Percentiles rank a stretch among this genome's conserved stretches.
Conservation (phyloP, 2,113 vertebrate species). For the Nicator chloris region DNA sequence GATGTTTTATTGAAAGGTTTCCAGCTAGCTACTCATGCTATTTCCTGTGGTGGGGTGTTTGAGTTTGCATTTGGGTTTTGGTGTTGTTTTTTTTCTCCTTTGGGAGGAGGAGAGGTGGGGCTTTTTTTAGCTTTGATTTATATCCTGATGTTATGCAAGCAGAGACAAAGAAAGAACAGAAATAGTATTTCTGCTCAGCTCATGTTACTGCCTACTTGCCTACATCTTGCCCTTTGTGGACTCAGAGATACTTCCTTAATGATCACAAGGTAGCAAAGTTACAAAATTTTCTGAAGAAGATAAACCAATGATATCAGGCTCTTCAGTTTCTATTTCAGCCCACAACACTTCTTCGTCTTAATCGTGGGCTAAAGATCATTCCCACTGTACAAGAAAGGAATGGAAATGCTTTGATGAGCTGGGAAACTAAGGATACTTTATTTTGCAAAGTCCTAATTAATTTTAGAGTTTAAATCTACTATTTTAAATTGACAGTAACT, state of each 20-base stretch:
- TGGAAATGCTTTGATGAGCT: background rate
- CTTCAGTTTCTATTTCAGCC: background rate
- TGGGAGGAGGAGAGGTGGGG: background rate
- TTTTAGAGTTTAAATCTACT: background rate
- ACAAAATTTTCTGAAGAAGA: background rate
- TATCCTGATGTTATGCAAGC: background rate
- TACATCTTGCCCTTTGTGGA: background rate
- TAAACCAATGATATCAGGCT: background rate
- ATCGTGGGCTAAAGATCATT: background rate
- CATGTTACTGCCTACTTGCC: background rate
- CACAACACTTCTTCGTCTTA: background rate
- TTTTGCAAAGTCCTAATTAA: background rate
- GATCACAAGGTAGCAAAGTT: background rate
- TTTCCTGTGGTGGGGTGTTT: background rate
- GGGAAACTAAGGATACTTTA: background rate
- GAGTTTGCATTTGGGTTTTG: background rate
- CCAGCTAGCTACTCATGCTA: background rate
- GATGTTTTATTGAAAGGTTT: background rate
- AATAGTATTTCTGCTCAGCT: background rate
- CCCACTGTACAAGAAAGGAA: background rate
- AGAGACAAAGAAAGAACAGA: background rate
- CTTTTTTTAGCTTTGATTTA: background rate
- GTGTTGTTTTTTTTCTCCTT: background rate
- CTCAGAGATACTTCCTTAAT: background rate
- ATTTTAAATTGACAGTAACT: background rate